Percentiles rank a stretch among this genome's conserved stretches.
Conservation (phyloP, 1,140 invertebrate genomes). For the Samia ricini region DNA sequence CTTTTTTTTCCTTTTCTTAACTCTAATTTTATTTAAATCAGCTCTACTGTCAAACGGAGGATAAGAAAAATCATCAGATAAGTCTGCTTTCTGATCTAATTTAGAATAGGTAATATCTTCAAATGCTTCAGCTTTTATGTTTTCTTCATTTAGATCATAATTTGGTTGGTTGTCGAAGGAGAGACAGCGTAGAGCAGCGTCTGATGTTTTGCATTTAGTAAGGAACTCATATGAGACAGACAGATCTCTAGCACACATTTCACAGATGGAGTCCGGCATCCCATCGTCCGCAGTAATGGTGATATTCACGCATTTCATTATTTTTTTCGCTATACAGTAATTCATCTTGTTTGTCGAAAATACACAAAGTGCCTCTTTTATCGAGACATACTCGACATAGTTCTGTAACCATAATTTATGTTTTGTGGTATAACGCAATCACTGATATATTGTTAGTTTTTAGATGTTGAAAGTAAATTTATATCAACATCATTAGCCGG, state of each 20-base stretch:
- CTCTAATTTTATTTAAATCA: background rate
- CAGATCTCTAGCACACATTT: slow-evolving; percentile 47
- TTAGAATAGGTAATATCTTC: background rate
- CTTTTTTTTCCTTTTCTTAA: slow-evolving; percentile 11
- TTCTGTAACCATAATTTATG: slow-evolving; percentile 39
- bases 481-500: no score
- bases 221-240: slow-evolving; percentile 51
- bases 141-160: slow-evolving; percentile 22
- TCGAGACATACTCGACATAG: slow-evolving; percentile 62
- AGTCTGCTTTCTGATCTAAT: no score
- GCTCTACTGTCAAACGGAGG: background rate
- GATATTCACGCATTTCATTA: slow-evolving; percentile 54
- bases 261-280: slow-evolving; percentile 53
- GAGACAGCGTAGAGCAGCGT: slow-evolving; percentile 41
- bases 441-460: no score
- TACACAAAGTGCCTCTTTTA: slow-evolving; percentile 45
- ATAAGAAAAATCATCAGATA: no score
- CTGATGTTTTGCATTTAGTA: slow-evolving; percentile 57
- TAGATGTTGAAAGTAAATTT: no score
- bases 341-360: slow-evolving; percentile 55
- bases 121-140: slow-evolving; percentile 27
- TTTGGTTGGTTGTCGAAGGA: slow-evolving; percentile 25
- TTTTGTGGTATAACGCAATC: no score
- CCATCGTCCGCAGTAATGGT: slow-evolving; percentile 53
- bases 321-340: slow-evolving; percentile 48